phyloP scores from a whole-genome alignment of 2,888 invertebrate genomes.

The Chalcosyrphus nemorum region DNA sequence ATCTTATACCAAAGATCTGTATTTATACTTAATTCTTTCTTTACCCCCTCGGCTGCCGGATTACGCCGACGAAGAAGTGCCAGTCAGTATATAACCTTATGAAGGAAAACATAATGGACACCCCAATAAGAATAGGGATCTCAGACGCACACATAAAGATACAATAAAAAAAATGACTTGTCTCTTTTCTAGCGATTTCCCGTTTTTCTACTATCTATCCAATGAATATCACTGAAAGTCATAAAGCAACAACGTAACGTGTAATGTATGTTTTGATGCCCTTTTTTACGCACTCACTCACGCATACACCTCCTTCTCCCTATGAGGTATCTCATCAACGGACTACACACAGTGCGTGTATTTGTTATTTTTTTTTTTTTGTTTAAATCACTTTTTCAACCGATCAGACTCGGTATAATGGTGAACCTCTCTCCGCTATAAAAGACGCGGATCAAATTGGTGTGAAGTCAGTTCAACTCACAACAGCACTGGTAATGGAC shows the following conservation, averaged over 20 bases:
- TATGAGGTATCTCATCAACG: background rate
- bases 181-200: constrained; percentile 34
- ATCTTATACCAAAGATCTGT: background rate
- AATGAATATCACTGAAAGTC: constrained; percentile 49
- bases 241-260: constrained; percentile 50
- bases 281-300: constrained; percentile 41
- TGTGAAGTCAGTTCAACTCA: constrained; percentile 70
- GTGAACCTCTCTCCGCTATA: constrained; percentile 51
- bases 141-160: constrained; percentile 14
- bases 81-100: constrained; percentile 40
- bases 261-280: constrained; percentile 64
- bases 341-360: constrained; percentile 5
- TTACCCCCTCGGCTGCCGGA: constrained; percentile 48
- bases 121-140: constrained; percentile 40
- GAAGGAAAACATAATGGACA: constrained; percentile 16
- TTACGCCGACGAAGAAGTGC: constrained; percentile 48
- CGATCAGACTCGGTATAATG: constrained; percentile 10
- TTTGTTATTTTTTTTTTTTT: constrained; percentile 3
- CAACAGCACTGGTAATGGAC: constrained; percentile 67
- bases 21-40: constrained; percentile 10
- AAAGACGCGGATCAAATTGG: constrained; percentile 69
- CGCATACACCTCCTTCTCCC: constrained; percentile 7
- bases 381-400: constrained; percentile 19
- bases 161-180: constrained; percentile 7
- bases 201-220: constrained; percentile 59